Base-by-base conservation (phyloP, 2,888 invertebrate genomes). In the Lissocephala sabroskyi region DNA sequence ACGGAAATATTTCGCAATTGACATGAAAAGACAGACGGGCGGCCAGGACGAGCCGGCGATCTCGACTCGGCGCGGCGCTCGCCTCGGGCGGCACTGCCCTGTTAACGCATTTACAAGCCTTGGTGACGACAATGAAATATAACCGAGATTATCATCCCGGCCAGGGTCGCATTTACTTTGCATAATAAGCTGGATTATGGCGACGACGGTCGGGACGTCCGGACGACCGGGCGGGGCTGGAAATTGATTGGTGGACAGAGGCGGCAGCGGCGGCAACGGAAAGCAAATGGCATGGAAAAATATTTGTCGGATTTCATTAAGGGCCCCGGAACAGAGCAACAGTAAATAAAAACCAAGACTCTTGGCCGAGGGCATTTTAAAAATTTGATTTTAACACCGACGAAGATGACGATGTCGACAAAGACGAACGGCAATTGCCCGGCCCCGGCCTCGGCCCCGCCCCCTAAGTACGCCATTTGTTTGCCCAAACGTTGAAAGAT, bases 51-150 rank as follows among this genome's bases (percentile, higher is more conserved):
- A 54, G 23, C 68, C 49, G 52, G 30, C 30, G 30, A n/a, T n/a
- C 10, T 30, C 10, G 30, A 30, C 6, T n/a, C 10, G 30, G 30
- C 11, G 7, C 7, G 23, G 3, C 23, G n/a, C 7, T 23, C 23
- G 23, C 23, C 23, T 23, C 23, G 10, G 30, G 11, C 11, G 13
- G 16, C 14, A 10, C 14, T 37, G 41, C 48, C 47, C 76, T 67
- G 78, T 75, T 78, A 73, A 71, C 73, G 59, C 78, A 67, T 71
- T 73, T 73, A 68, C 79, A 73, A 78, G 71, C 52, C 52, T 53
- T 45, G 51, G 42, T 57, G 58, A 64, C 64, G 62, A 57, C 78
- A 75, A 64, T 73, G 76, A 73, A 75, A 78, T 78, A 73, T 78
- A 68, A 56, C 55, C 14, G 36, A 76, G 73, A 73, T 73, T 73